Percentiles rank a stretch among this genome's conserved stretches.
Evolutionary conservation across 2,797 vertebrate species (phyloP).

Genomic region (Salmo trutta): DNA sequence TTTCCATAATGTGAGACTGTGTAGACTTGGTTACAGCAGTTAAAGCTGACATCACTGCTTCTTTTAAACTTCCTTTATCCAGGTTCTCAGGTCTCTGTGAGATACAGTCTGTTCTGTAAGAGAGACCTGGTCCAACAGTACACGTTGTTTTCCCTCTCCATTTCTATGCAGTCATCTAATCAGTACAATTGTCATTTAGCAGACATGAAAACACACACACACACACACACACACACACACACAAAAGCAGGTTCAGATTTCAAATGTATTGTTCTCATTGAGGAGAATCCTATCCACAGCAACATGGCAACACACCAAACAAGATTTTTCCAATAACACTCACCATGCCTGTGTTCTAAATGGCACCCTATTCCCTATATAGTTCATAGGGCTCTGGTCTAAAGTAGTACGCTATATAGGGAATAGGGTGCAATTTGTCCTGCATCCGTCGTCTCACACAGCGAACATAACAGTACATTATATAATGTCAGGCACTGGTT

Average conservation of each 20-base stretch:
- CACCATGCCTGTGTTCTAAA: background rate
- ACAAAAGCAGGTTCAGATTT: background rate
- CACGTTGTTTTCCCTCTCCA: too few species aligned
- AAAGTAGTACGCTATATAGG: too few species aligned
- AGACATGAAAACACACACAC: background rate
- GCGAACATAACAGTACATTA: background rate
- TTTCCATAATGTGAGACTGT: background rate
- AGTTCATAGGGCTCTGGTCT: too few species aligned
- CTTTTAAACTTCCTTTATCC: background rate
- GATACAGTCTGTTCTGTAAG: background rate
- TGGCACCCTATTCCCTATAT: background rate
- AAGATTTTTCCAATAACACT: background rate
- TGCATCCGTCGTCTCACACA: background rate
- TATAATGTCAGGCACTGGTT: background rate
- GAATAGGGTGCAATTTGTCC: too few species aligned
- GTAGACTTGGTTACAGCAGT: background rate
- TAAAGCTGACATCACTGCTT: background rate
- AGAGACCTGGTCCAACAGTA: background rate
- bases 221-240: background rate
- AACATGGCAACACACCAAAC: background rate
- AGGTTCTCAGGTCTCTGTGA: background rate
- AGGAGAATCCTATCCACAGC: background rate
- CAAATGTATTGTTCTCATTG: background rate
- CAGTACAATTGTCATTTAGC: background rate
- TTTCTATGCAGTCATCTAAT: too few species aligned